Percentiles rank a stretch among this genome's conserved stretches.
phyloP scores from a whole-genome alignment of 1,140 invertebrate species.

The Brachionus rubens region DNA sequence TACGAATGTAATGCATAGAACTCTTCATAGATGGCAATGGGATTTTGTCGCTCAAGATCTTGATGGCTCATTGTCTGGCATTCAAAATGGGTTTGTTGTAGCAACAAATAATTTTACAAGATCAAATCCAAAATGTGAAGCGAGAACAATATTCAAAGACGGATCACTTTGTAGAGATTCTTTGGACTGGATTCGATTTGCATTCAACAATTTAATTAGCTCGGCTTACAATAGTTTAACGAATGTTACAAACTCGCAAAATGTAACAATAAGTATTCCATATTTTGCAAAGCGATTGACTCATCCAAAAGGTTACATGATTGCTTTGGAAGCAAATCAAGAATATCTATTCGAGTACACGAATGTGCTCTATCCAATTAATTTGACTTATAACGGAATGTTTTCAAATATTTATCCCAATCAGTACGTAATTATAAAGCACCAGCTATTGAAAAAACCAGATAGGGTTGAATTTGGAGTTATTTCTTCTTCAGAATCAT shows the following conservation, averaged over 20 bases:
- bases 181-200: conserved; percentile 20
- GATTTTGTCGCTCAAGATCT: conserved; percentile 36
- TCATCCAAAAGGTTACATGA: conserved; percentile 1
- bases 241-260: conserved; percentile 23
- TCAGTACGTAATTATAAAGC: conserved; percentile 23
- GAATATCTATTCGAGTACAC: conserved; percentile 10
- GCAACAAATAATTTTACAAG: conserved; percentile 1
- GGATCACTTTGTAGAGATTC: neutral
- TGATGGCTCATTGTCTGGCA: conserved; percentile 29
- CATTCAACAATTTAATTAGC: neutral
- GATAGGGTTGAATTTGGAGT: neutral
- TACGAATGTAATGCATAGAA: conserved; percentile 22
- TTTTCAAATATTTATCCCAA: conserved; percentile 2
- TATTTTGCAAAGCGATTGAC: conserved; percentile 1
- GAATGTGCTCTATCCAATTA: neutral
- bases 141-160: neutral
- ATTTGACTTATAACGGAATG: conserved; percentile 1
- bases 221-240: neutral
- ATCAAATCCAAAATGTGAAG: neutral
- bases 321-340: conserved; percentile 20
- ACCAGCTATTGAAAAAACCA: conserved; percentile 12
- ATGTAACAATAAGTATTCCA: neutral
- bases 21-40: conserved; percentile 40
- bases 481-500: neutral
- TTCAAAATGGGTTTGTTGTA: neutral